Percentiles rank a stretch among this genome's conserved stretches.
These are phyloP conservation scores for Homalodisca vitripennis DNA, from an alignment of 1,140 invertebrate species.

Conservation along the genomic window DNA sequence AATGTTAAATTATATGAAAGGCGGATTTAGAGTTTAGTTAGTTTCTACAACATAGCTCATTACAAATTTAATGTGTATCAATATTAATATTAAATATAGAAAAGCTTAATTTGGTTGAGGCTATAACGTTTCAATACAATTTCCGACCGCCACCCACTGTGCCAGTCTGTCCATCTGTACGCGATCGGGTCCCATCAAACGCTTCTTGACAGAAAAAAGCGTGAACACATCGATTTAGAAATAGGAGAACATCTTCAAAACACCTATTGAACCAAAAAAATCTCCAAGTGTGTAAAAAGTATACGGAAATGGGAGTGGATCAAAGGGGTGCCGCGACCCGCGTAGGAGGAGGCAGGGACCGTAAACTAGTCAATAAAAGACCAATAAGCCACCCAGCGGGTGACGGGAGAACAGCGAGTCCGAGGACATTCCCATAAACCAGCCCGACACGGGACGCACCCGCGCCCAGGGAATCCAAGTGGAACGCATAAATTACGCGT, in stretches of 20 bases:
- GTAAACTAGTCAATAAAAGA: slow-evolving; percentile 12
- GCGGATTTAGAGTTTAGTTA: too few relatives aligned
- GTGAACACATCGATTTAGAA: not conserved
- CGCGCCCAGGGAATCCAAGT: not conserved
- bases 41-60: too few relatives aligned
- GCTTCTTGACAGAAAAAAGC: too few relatives aligned
- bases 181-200: too few relatives aligned
- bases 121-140: too few relatives aligned
- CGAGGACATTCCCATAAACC: not conserved
- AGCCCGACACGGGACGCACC: not conserved
- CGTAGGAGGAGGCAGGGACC: not conserved
- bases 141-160: too few relatives aligned
- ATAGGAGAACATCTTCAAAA: not conserved
- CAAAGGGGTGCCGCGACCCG: slow-evolving; percentile 8
- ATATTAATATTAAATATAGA: too few relatives aligned
- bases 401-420: too few relatives aligned
- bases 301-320: slow-evolving; percentile 3
- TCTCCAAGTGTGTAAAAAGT: not conserved
- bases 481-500: slow-evolving; percentile 18
- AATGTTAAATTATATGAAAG: too few relatives aligned
- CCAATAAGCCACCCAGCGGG: slow-evolving; percentile 16
- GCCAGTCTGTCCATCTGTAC: too few relatives aligned
- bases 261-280: not conserved
- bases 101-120: too few relatives aligned
- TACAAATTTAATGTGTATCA: too few relatives aligned